Evolutionary conservation across 2,113 vertebrate genomes (phyloP).

Genomic region (Gorilla gorilla): DNA sequence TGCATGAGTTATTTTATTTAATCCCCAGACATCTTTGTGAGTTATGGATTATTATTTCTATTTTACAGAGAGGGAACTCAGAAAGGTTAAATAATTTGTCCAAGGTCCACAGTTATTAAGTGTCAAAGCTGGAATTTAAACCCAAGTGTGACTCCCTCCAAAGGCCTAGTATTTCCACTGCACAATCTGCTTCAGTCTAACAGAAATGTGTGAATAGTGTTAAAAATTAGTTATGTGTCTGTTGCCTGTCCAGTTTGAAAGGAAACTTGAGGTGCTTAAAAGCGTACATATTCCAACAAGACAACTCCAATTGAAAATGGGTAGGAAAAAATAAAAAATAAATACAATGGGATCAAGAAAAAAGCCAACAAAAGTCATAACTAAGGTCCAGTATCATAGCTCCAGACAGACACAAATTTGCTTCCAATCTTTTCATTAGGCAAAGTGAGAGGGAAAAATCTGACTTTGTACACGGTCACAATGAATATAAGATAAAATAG

Average conservation of each 20-base stretch:
- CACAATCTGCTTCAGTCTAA: neutral
- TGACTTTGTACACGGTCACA: too few relatives aligned
- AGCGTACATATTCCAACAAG: neutral
- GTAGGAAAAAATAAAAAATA: neutral
- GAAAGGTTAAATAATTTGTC: conserved; percentile 19
- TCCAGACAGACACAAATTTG: neutral
- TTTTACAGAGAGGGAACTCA: neutral
- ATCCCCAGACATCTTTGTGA: conserved; percentile 47
- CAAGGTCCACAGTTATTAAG: neutral
- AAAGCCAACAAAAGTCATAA: neutral
- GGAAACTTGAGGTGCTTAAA: neutral
- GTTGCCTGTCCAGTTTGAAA: neutral
- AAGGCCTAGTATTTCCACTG: neutral
- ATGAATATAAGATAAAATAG: neutral
- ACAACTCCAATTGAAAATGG: neutral
- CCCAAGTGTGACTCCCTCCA: neutral
- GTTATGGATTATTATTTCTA: conserved; percentile 27
- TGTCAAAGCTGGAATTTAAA: neutral
- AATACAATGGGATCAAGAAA: neutral
- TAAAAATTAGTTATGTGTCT: neutral
- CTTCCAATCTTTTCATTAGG: neutral
- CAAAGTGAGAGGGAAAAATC: neutral
- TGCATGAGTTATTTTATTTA: conserved; percentile 64
- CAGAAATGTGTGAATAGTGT: neutral
- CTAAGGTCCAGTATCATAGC: neutral